A percentile compares a stretch with the other conserved stretches of the same genome.
Conservation (phyloP, 1,140 invertebrate genomes). For the Oryctes rhinoceros region DNA sequence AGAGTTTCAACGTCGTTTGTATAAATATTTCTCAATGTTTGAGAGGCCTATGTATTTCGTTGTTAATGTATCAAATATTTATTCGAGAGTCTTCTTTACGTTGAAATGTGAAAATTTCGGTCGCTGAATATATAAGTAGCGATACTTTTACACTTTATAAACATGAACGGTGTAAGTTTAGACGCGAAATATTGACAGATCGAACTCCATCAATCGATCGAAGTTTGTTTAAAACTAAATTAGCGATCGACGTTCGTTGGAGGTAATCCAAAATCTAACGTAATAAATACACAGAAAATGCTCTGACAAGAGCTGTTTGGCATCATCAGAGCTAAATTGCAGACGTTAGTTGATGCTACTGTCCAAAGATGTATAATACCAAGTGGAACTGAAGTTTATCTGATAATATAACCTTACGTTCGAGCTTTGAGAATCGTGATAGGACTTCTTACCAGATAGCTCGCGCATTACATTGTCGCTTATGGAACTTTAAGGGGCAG, state of each 20-base stretch:
- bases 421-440: too few species aligned
- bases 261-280: neutral
- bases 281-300: too few species aligned
- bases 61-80: constrained; percentile 15
- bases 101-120: neutral
- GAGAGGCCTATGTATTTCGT: neutral
- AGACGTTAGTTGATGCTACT: too few species aligned
- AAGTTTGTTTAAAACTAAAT: constrained; percentile 7
- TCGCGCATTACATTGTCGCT: too few species aligned
- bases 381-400: too few species aligned
- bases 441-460: too few species aligned
- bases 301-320: too few species aligned
- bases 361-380: too few species aligned
- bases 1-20: neutral
- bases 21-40: constrained; percentile 15
- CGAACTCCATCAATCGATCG: neutral
- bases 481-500: too few species aligned
- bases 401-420: too few species aligned
- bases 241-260: constrained; percentile 1
- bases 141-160: constrained; percentile 19
- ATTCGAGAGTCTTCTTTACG: neutral
- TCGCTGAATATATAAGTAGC: neutral
- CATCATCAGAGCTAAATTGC: too few species aligned
- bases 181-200: constrained; percentile 24
- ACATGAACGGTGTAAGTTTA: neutral